Conservation (phyloP, 2,888 invertebrate genomes). For the Drosophila tripunctata region DNA sequence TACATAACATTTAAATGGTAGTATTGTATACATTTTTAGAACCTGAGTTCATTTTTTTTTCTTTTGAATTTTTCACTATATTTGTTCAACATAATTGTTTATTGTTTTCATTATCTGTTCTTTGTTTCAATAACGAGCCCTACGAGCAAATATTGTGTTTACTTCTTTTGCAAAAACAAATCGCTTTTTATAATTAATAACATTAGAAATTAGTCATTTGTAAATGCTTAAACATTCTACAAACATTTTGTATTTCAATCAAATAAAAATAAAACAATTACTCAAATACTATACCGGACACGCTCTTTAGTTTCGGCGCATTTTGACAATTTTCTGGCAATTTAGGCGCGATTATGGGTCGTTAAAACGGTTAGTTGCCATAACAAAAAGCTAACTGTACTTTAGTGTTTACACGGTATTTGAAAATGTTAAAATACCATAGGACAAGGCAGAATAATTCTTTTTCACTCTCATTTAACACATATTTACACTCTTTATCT, state of each 20-base stretch:
- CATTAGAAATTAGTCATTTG: neutral
- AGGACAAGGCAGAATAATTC: neutral
- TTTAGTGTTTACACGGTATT: neutral
- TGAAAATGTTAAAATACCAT: too few relatives aligned
- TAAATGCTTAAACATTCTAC: constrained; percentile 21
- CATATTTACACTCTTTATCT: too few relatives aligned
- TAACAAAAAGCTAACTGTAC: constrained; percentile 29
- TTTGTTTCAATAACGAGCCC: constrained; percentile 2
- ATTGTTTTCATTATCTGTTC: neutral
- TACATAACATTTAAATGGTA: neutral
- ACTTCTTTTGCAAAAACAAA: neutral
- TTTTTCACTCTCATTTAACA: too few relatives aligned
- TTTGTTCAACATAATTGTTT: neutral
- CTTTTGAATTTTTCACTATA: neutral
- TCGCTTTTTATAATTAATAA: constrained; percentile 4
- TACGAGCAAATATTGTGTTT: neutral
- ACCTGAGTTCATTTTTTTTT: too few relatives aligned
- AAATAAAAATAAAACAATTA: constrained; percentile 30
- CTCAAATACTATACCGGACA: constrained; percentile 5
- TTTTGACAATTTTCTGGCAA: constrained; percentile 60
- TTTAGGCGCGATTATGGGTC: constrained; percentile 53
- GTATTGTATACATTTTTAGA: neutral
- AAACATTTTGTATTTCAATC: constrained; percentile 37
- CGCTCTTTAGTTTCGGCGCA: constrained; percentile 14
- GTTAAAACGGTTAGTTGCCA: constrained; percentile 26